Conservation (phyloP, 2,797 vertebrate species). For the Coendou prehensilis region DNA sequence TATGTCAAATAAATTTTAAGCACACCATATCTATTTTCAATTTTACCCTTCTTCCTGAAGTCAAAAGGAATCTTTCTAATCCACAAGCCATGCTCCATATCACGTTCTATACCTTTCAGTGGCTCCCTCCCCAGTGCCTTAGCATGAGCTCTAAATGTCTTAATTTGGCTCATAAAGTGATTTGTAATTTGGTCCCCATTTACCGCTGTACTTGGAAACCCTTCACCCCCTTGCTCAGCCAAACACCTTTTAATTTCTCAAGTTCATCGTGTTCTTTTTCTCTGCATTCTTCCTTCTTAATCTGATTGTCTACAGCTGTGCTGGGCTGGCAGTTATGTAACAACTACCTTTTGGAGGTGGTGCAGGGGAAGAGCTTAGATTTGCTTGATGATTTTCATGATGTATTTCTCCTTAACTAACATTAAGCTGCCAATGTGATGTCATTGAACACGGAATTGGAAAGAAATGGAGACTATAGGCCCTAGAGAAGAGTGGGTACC, state of each 20-base stretch:
- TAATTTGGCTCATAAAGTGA: background rate
- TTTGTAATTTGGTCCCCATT: background rate
- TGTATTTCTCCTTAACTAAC: background rate
- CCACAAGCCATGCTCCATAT: background rate
- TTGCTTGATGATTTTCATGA: background rate
- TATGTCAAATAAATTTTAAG: conserved; percentile 2
- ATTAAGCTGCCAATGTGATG: background rate
- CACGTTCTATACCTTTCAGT: background rate
- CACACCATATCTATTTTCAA: background rate
- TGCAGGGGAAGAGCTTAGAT: background rate
- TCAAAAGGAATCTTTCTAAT: background rate
- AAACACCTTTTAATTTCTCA: background rate
- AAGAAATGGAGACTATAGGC: background rate
- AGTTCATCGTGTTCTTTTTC: background rate
- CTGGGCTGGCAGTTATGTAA: background rate
- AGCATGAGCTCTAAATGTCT: background rate
- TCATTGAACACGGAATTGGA: background rate
- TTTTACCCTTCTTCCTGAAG: background rate
- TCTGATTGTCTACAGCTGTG: background rate
- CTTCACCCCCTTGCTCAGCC: background rate
- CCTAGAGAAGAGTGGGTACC: background rate
- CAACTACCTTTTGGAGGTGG: background rate
- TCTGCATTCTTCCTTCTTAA: background rate
- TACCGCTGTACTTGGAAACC: background rate
- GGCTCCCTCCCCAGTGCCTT: background rate